Evolutionary conservation across 2,113 vertebrate species (phyloP), one percentile per base, ranked within the genome.

Genomic region (Callocephalon fimbriatum): DNA sequence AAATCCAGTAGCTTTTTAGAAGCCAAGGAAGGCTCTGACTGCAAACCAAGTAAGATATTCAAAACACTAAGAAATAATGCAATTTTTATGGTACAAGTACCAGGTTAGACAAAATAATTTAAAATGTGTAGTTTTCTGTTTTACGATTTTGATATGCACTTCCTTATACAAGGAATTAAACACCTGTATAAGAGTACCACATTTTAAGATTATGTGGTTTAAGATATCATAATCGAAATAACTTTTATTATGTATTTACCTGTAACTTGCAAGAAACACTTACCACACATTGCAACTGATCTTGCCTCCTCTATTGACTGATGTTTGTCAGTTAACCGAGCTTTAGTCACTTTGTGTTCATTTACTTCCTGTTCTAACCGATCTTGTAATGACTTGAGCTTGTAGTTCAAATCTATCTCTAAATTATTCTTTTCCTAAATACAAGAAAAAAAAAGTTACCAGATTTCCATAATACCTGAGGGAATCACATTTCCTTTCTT

Each of bases 361-460:
- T 98, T 99, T 89, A 99, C 95, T 82, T 99, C 99, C 97, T 99
- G 99, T 90, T 99, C 99, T 97, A 99, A 97, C 23, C 98, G 98
- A 88, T 99, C 99, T 98, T 99, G 99, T 92, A 99, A 97, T 11
- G 98, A 99, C 95, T 99, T 99, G 77, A 99, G 99, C 90, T 99
- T 99, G 97, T 99, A 99, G 98, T 99, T 99, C 97, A 99, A 98
- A 97, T 99, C 99, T 77, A 99, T 99, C 98, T 99, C 99, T 96
- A 99, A 97, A 96, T 98, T 99, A 98, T 99, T 99, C 98, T 99
- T 99, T 97, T 99, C 99, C 99, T 99, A 80, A 68, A 92, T 90
- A 93, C 78, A 86, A 72, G 63, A 26, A 54, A 62, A 74, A 96
- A 74, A 97, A 38, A 23, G 35, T 86, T 78, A 80, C 2, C 9